Conservation (phyloP, 2,888 invertebrate species). For the Yponomeuta evonymella region DNA sequence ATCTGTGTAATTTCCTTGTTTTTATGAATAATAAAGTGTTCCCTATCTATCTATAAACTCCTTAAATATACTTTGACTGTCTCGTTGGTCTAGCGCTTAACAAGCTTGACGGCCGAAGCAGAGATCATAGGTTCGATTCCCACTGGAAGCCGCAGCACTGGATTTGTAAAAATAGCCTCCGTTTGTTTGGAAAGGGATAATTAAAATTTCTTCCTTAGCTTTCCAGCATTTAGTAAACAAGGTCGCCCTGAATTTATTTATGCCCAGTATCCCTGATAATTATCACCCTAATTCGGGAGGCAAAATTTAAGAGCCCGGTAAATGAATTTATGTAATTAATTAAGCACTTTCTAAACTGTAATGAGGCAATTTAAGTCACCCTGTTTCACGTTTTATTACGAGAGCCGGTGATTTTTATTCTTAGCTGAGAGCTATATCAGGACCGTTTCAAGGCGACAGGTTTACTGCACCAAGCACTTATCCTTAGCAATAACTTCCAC, state of each 20-base stretch:
- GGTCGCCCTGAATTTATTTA: background rate
- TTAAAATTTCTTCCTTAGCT: background rate
- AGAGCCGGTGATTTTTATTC: background rate
- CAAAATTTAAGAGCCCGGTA: background rate
- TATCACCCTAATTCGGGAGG: conserved; percentile 7
- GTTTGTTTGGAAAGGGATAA: background rate
- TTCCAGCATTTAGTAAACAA: background rate
- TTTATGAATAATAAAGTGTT: too few species aligned
- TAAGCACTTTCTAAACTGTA: background rate
- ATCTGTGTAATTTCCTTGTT: too few species aligned
- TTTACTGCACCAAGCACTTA: background rate
- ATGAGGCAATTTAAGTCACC: background rate
- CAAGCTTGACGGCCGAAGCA: too few species aligned
- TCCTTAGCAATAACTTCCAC: too few species aligned
- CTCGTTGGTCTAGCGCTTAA: too few species aligned
- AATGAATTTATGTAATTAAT: conserved; percentile 5
- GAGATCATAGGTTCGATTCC: too few species aligned
- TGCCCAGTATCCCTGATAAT: background rate
- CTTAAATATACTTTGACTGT: too few species aligned
- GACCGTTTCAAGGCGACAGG: background rate
- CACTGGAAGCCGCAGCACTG: too few species aligned
- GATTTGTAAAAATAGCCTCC: background rate
- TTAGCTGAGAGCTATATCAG: background rate
- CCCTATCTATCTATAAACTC: too few species aligned
- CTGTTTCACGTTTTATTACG: background rate